Evolutionary conservation across 1,140 invertebrate genomes (phyloP).

Genomic region (Drosophila asahinai): DNA sequence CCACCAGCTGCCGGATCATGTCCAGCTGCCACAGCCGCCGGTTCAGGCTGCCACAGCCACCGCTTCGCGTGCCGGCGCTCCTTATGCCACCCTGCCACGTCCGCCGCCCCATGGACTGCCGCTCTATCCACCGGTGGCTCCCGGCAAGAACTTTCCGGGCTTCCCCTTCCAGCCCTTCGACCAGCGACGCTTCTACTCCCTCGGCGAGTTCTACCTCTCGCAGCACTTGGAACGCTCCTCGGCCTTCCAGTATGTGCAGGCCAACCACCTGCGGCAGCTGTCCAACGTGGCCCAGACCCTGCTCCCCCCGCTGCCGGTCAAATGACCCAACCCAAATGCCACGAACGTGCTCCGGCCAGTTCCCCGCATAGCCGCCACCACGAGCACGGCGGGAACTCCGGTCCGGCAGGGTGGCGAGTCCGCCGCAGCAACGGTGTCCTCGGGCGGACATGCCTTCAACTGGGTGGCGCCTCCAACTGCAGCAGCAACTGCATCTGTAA

Average conservation of each 20-base stretch:
- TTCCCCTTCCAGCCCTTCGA: constrained; percentile 77
- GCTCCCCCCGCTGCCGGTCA: constrained; percentile 73
- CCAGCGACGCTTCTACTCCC: constrained; percentile 76
- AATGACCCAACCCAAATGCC: constrained; percentile 77
- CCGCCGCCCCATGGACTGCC: constrained; percentile 49
- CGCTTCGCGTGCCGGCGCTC: not conserved
- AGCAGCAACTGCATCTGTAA: not conserved
- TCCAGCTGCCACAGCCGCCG: constrained; percentile 26
- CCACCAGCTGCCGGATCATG: constrained; percentile 32
- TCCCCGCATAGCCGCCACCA: constrained; percentile 72
- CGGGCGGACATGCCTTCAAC: constrained; percentile 52
- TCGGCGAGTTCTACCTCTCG: constrained; percentile 78
- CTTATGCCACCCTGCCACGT: constrained; percentile 54
- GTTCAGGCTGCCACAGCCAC: not conserved
- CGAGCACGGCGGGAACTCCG: constrained; percentile 12
- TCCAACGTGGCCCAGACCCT: constrained; percentile 67
- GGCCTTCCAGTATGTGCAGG: constrained; percentile 83
- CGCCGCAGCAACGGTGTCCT: constrained; percentile 20
- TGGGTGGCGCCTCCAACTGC: constrained; percentile 54
- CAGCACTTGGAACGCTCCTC: constrained; percentile 81
- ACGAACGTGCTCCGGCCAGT: constrained; percentile 77
- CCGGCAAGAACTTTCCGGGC: constrained; percentile 45
- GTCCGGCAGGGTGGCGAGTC: constrained; percentile 3
- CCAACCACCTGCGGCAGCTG: constrained; percentile 75
- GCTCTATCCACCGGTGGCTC: constrained; percentile 47